phyloP scores from a whole-genome alignment of 2,797 vertebrate genomes.

The Spheniscus humboldti region DNA sequence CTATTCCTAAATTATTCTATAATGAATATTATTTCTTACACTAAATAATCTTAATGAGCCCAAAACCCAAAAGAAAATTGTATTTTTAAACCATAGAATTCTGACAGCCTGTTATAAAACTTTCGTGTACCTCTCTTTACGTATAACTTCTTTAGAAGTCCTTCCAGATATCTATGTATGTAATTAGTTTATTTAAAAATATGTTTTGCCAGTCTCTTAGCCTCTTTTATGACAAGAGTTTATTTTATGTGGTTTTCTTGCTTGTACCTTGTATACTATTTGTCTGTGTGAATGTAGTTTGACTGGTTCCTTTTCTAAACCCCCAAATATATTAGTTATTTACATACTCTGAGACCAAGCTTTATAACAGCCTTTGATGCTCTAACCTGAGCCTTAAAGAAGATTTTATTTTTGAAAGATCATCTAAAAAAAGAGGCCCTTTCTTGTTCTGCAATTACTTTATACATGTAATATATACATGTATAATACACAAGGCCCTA shows the following conservation, averaged over 20 bases:
- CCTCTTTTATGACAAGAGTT: neutral
- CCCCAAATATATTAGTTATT: neutral
- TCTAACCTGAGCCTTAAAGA: neutral
- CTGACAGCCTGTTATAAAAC: neutral
- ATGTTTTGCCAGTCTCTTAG: neutral
- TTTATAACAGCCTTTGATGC: neutral
- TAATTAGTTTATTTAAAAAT: neutral
- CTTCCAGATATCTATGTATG: neutral
- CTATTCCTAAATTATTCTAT: neutral
- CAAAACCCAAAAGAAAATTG: neutral
- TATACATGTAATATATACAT: neutral
- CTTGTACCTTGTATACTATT: neutral
- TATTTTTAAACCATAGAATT: neutral
- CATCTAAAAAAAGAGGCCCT: neutral
- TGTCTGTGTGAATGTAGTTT: neutral
- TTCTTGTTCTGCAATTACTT: neutral
- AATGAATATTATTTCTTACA: neutral
- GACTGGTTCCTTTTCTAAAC: neutral
- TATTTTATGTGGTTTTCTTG: neutral
- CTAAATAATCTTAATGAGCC: neutral
- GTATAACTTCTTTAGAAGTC: neutral
- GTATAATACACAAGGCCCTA: neutral
- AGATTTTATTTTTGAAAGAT: neutral
- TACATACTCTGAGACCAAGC: neutral
- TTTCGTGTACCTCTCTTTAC: neutral